Percentiles rank a stretch among this genome's conserved stretches.
Conservation (phyloP, 2,113 vertebrate genomes). For the Rafetus swinhoei region DNA sequence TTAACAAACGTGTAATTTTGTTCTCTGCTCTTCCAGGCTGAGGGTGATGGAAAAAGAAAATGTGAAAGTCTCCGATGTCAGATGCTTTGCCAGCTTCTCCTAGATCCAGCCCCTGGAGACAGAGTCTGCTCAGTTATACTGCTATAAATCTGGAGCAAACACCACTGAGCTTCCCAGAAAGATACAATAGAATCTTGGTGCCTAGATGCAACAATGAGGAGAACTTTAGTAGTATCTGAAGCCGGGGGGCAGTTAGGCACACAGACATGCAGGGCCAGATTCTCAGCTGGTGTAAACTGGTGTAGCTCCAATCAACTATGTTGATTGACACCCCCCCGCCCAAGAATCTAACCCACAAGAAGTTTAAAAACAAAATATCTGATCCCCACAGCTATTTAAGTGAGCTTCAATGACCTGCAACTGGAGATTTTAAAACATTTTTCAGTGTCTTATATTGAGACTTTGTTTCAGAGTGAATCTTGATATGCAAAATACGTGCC, state of each 20-base stretch:
- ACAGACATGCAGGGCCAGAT: not conserved
- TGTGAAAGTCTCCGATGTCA: not conserved
- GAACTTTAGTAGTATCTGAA: not conserved
- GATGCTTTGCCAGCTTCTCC: not conserved
- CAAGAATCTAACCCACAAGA: not conserved
- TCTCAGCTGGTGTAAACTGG: not conserved
- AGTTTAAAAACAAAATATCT: not conserved
- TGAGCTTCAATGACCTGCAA: not conserved
- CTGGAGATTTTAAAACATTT: not conserved
- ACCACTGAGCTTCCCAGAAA: accelerated
- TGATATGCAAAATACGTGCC: not conserved
- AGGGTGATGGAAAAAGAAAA: not conserved
- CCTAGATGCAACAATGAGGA: not conserved
- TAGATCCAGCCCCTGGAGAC: not conserved
- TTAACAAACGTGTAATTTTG: not conserved
- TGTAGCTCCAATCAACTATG: not conserved
- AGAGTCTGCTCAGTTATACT: not conserved
- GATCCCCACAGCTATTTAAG: not conserved
- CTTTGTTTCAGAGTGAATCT: not conserved
- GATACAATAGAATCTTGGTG: not conserved
- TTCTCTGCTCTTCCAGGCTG: not conserved
- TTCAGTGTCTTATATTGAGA: not conserved
- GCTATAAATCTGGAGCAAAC: not conserved
- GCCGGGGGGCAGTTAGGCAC: not conserved
- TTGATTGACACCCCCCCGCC: not conserved